These are phyloP conservation scores for Pollicipes pollicipes DNA, from an alignment of 1,140 invertebrate genomes.

Conservation along the genomic window DNA sequence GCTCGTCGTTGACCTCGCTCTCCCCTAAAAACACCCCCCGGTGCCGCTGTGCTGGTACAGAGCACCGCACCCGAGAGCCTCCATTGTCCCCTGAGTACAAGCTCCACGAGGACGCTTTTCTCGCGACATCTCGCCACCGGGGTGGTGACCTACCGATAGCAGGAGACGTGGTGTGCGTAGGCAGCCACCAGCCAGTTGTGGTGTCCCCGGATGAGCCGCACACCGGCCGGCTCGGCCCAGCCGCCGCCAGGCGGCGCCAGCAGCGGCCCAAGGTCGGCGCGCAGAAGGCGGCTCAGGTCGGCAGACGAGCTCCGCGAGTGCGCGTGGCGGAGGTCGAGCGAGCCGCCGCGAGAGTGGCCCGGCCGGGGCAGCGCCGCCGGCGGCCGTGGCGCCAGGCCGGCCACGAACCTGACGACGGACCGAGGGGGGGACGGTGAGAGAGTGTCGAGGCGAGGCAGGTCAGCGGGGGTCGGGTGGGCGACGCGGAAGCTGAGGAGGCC, in stretches of 20 bases:
- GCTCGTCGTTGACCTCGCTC: too few species aligned
- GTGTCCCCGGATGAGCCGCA: conserved; percentile 88
- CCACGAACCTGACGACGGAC: background rate
- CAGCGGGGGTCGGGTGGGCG: too few species aligned
- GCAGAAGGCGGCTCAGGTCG: conserved; percentile 52
- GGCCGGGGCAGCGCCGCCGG: background rate
- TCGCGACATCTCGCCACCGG: too few species aligned
- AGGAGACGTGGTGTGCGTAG: conserved; percentile 86
- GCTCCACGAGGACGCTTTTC: too few species aligned
- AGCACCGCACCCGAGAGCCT: too few species aligned
- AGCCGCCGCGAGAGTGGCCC: conserved; percentile 17
- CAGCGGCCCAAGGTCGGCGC: too few species aligned
- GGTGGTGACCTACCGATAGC: conserved; percentile 75
- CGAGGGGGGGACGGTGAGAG: too few species aligned
- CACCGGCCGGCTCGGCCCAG: conserved; percentile 67
- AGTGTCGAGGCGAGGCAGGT: too few species aligned
- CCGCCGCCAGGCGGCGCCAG: background rate
- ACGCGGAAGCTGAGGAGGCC: too few species aligned
- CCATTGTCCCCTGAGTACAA: too few species aligned
- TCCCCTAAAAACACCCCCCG: too few species aligned
- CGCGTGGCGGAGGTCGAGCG: conserved; percentile 32
- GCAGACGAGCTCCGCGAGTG: conserved; percentile 58
- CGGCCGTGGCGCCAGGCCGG: background rate
- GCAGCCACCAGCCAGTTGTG: conserved; percentile 95
- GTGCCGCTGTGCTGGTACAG: too few species aligned